Conservation (phyloP, 2,888 invertebrate species). For the Archips crataeganus region DNA sequence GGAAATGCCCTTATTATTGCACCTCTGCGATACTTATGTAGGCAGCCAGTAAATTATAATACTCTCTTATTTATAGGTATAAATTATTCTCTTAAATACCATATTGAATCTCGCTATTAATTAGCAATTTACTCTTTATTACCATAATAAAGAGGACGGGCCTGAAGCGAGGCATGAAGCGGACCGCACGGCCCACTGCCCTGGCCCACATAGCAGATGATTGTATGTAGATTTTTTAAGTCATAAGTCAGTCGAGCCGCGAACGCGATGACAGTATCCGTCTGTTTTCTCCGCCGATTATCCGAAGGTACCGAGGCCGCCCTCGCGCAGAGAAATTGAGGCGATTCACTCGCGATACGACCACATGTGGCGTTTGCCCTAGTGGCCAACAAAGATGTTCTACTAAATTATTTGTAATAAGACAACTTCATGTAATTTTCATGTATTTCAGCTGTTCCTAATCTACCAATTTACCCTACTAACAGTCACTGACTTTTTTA, state of each 20-base stretch:
- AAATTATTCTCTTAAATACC: neutral
- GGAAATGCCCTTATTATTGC: no score
- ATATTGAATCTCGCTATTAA: neutral
- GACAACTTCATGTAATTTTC: slow-evolving; percentile 15
- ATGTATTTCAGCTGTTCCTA: no score
- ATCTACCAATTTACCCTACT: no score
- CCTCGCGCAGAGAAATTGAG: slow-evolving; percentile 72
- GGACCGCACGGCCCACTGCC: slow-evolving; percentile 76
- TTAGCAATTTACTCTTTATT: neutral
- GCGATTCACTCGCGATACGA: slow-evolving; percentile 71
- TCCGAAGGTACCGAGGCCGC: slow-evolving; percentile 53
- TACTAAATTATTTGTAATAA: slow-evolving; percentile 24
- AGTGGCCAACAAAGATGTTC: slow-evolving; percentile 69
- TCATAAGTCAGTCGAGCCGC: slow-evolving; percentile 74
- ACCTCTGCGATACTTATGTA: no score
- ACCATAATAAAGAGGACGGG: slow-evolving; percentile 36
- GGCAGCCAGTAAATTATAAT: no score
- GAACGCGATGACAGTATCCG: slow-evolving; percentile 78
- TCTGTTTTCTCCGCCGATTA: slow-evolving; percentile 77
- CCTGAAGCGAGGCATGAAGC: slow-evolving; percentile 37
- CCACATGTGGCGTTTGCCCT: slow-evolving; percentile 70
- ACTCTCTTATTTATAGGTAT: no score
- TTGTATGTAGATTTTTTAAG: slow-evolving; percentile 85
- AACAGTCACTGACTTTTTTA: no score
- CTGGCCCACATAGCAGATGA: slow-evolving; percentile 79